Percentiles rank a stretch among this genome's conserved stretches.
These are phyloP conservation scores for Myathropa florea DNA, from an alignment of 2,888 invertebrate species.

Conservation along the genomic window DNA sequence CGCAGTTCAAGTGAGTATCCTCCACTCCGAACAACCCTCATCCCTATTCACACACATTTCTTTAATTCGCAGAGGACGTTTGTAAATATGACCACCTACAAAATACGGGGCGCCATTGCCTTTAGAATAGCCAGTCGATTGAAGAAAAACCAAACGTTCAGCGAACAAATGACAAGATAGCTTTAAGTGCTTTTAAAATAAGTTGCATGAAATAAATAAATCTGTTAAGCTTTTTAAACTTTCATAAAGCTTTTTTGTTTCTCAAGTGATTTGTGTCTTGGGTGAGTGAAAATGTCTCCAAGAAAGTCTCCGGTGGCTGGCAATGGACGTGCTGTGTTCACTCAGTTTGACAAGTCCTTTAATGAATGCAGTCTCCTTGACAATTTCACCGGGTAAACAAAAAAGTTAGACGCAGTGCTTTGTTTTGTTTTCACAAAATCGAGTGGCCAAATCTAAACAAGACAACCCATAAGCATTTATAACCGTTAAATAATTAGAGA, in stretches of 20 bases:
- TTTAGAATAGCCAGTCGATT: slow-evolving; percentile 22
- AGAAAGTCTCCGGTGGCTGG: neutral
- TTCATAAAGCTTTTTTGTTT: neutral
- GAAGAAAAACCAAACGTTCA: slow-evolving; percentile 51
- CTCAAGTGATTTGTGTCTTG: slow-evolving; percentile 22
- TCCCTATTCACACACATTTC: neutral
- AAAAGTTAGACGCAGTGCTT: neutral
- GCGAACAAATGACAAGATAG: slow-evolving; percentile 54
- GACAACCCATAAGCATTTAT: neutral
- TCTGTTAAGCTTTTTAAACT: slow-evolving; percentile 9
- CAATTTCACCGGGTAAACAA: neutral
- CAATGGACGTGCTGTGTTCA: neutral
- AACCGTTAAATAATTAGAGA: neutral
- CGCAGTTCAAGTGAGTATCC: slow-evolving; percentile 86
- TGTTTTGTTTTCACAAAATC: neutral
- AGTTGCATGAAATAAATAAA: slow-evolving; percentile 13
- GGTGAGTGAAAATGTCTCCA: neutral
- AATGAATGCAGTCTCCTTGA: neutral
- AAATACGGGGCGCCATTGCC: slow-evolving; percentile 14
- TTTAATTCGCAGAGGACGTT: slow-evolving; percentile 30
- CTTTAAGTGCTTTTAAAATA: neutral
- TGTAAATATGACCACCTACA: slow-evolving; percentile 28
- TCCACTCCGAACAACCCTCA: neutral
- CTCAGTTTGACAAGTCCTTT: neutral
- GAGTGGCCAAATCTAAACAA: neutral